phyloP scores from a whole-genome alignment of 2,113 vertebrate species.

The Eretmochelys imbricata region DNA sequence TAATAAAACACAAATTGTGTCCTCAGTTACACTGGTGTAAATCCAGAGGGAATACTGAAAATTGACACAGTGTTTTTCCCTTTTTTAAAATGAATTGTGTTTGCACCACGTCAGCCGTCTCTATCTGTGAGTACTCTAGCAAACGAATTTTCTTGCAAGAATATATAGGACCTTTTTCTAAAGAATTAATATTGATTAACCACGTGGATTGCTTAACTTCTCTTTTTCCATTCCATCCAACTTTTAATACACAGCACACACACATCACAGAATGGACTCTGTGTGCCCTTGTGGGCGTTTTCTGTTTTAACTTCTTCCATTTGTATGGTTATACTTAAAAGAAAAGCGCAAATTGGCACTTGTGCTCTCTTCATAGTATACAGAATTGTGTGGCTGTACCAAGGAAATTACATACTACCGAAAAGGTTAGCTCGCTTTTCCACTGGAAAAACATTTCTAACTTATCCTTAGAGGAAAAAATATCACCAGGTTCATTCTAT shows the following conservation, averaged over 20 bases:
- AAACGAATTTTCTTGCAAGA: not conserved
- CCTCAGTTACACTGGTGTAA: not conserved
- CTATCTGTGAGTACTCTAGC: not conserved
- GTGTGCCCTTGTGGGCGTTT: not conserved
- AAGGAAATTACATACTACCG: not conserved
- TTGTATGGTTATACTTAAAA: not conserved
- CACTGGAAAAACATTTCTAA: not conserved
- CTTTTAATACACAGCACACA: not conserved
- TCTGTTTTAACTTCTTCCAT: not conserved
- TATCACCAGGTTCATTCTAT: not conserved
- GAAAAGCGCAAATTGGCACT: not conserved
- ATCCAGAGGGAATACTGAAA: not conserved
- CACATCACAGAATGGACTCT: not conserved
- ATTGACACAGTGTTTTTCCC: not conserved
- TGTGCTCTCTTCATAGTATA: not conserved
- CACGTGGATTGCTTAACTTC: not conserved
- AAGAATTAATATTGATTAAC: not conserved
- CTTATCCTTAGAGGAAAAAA: not conserved
- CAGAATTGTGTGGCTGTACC: not conserved
- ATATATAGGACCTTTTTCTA: not conserved
- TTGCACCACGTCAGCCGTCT: not conserved
- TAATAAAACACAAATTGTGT: conserved; percentile 15
- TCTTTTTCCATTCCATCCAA: not conserved
- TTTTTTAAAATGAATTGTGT: not conserved
- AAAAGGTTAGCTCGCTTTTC: not conserved